Evolutionary conservation across 2,888 invertebrate species (phyloP), one percentile per base, ranked within the genome.

Genomic region (Morpho achilles): DNA sequence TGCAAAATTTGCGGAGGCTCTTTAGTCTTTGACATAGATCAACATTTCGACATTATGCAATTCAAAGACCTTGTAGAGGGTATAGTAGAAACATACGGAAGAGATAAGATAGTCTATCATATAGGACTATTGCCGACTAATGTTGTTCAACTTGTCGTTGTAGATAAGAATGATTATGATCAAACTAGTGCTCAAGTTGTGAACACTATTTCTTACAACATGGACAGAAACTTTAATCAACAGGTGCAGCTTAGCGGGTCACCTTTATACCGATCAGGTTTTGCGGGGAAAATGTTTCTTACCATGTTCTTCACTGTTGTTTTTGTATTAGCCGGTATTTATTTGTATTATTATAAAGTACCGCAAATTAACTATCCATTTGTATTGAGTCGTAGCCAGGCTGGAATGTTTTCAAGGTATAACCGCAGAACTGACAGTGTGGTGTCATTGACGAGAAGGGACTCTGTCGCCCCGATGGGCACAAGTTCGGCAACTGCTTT

Each of bases 1-100:
- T 89, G 89, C 54, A 79, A 81, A 54, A 79, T 88, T 49, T 89
- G 89, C 53, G 89, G 89, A 0, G 89, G 87, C 3, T 72, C 72
- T 8, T 64, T 88, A 10, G 60, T 70, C 0, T 81, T 87, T 53
- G 69, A 81, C 47, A 64, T 80, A 0, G 76, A 79, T 49, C 70
- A 79, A 59, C 74, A 69, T 42, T 88, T 87, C 50, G 77, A 82
- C 47, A 74, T 81, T 60, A 68, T 68, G 41, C 58, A 63, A 0
- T 85, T 88, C 42, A 73, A 72, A 50, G 73, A 81, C 48, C 69
- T 78, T 0, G 80, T 87, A 1, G 73, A 75, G 1, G 66, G 71
- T 58, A 69, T 68, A 4, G 66, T 81, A 2, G 65, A 69, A 23
- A 69, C 65, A 32, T 84, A 82, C 59, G 77, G 73, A 3, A 62